phyloP scores from a whole-genome alignment of 2,113 vertebrate species.

The Clarias batrachus region DNA sequence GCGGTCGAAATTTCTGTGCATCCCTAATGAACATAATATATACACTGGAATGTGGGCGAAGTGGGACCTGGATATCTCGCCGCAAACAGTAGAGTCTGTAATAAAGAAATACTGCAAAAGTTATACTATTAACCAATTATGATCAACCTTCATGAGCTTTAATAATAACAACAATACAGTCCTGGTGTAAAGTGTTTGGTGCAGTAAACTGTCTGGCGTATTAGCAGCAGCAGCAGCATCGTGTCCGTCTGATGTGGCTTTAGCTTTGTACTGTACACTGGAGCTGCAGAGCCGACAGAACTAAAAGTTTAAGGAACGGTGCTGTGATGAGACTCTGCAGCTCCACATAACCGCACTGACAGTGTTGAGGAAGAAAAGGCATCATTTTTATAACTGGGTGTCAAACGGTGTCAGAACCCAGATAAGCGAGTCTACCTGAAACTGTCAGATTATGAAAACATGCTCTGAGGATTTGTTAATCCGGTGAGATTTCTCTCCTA shows the following conservation, averaged over 20 bases:
- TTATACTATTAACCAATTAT: too few relatives aligned
- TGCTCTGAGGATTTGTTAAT: not conserved
- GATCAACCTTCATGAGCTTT: too few relatives aligned
- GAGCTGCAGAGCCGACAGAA: not conserved
- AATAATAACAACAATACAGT: too few relatives aligned
- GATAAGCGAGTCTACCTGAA: not conserved
- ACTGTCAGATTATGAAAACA: slow-evolving; percentile 3
- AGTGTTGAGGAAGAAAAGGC: not conserved
- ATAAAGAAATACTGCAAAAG: too few relatives aligned
- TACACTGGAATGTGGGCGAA: too few relatives aligned
- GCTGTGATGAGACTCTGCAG: not conserved
- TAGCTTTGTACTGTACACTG: not conserved
- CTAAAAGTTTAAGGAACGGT: not conserved
- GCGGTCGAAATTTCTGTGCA: too few relatives aligned
- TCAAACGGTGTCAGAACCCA: not conserved
- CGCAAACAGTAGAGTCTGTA: too few relatives aligned
- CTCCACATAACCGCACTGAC: not conserved
- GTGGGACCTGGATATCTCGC: too few relatives aligned
- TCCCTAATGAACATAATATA: too few relatives aligned
- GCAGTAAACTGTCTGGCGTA: too few relatives aligned
- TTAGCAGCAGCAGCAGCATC: too few relatives aligned
- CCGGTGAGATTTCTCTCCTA: not conserved
- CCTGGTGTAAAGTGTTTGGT: too few relatives aligned
- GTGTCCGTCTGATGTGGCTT: not conserved
- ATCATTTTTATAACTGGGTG: not conserved